A percentile compares a stretch with the other conserved stretches of the same genome.
phyloP scores from a whole-genome alignment of 2,888 invertebrate species.

The Nephrotoma appendiculata region DNA sequence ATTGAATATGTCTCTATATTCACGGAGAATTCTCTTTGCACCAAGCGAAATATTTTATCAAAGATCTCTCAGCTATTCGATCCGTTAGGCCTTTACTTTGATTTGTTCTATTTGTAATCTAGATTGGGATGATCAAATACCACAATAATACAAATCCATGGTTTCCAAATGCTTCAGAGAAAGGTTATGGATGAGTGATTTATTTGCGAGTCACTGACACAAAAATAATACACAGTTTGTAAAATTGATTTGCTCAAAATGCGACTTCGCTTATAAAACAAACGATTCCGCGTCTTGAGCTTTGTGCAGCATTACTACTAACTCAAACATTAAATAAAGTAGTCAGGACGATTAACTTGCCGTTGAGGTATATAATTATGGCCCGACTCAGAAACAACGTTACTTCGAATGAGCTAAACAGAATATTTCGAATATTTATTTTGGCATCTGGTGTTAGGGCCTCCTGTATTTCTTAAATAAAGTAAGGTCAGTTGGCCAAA shows the following conservation, averaged over 20 bases:
- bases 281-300: not conserved
- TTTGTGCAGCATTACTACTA: not conserved
- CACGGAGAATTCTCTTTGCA: not conserved
- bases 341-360: not conserved
- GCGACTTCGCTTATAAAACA: not conserved
- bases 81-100: not conserved
- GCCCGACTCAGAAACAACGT: not conserved
- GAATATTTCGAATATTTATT: too few relatives aligned
- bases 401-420: not conserved
- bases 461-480: not conserved
- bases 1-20: not conserved
- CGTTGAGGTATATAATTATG: not conserved
- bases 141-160: not conserved
- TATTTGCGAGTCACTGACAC: not conserved
- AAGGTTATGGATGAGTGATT: not conserved
- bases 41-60: not conserved
- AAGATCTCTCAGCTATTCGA: not conserved
- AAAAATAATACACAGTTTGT: not conserved
- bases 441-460: too few relatives aligned
- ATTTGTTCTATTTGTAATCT: not conserved
- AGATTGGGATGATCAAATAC: not conserved
- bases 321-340: not conserved
- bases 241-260: not conserved
- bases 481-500: not conserved
- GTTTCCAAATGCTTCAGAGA: not conserved